Evolutionary conservation across 2,113 vertebrate genomes (phyloP), one percentile per base, ranked within the genome.

Genomic region (Talpa occidentalis): DNA sequence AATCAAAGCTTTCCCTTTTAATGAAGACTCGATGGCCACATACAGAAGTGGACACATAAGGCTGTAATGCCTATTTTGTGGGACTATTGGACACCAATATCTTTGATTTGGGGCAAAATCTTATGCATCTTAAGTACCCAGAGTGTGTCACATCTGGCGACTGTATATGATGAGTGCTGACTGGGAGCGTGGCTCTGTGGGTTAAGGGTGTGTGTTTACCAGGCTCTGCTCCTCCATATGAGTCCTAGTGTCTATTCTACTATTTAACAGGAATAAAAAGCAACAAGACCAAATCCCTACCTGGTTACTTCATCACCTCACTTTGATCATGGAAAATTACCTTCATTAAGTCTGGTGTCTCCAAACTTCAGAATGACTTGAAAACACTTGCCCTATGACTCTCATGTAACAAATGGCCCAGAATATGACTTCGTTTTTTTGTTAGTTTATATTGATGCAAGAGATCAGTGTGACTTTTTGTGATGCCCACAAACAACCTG

Each of bases 321-420:
- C 44, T 73, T 81, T 49, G 24, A 44, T 52, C 79, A 56, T 84
- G 76, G n/a, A 40, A 15, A 7, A 17, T 56, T 90, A 87, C 35
- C 32, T 94, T 62, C 59, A 73, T 82, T 44, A 76, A 88, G 69
- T n/a, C n/a, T n/a, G n/a, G n/a, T n/a, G n/a, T n/a, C n/a, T n/a
- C n/a, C n/a, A n/a, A 69, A 28, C 42, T 69, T 87, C 5, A 6
- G 40, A 70, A 60, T 80, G 54, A 85, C 54, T 81, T 44, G 72
- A 86, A 92, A 37, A 44, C 54, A 60, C 16, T 78, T 14, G 14
- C 54, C 67, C 72, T 96, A 52, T 78, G 56, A 82, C 40, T 78
- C 26, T 87, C 59, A 60, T 72, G 37, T 32, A 82, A 59, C 9
- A 37, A 88, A 86, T 42, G 52, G 52, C 22, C 62, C 17, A 47